Base-by-base conservation (phyloP, 2,113 vertebrate genomes). In the Tretioscincus oriximinensis region DNA sequence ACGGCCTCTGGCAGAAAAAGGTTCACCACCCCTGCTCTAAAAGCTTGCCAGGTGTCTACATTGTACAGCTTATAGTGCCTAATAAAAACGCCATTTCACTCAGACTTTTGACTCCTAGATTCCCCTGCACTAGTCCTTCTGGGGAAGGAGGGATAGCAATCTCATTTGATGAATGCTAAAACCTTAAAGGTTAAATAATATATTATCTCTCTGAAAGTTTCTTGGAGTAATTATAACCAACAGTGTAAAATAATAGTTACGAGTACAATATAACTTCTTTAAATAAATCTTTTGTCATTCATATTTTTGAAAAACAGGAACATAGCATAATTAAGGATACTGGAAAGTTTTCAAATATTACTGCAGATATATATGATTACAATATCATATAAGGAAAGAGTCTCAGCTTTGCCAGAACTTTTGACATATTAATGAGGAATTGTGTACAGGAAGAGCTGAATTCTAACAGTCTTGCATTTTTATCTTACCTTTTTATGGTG, bases 401-500 rank as follows among this genome's bases (percentile, higher is more conserved):
- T 11, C 70, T 29, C 31, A 22, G 22, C 31, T 45, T 78, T 77
- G 78, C 2, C 51, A 20, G 70, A 69, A 76, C 18, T 0, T 14
- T 20, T 18, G 7, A 20, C 28, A 10, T 14, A 26, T 60, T 75
- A 54, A 45, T 68, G 18, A n/a, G 58, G 0, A 0, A 78, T 0
- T 0, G 0, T 21, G 9, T 11, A 66, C 28, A 69, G 61, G 51
- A 68, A 67, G 4, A 2, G 41, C 2, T 54, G 31, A 21, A 9
- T 41, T 69, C 58, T 35, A 69, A 67, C 45, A 22, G 11, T 9
- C 82, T 54, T 29, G 49, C 65, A 79, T 47, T 69, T 16, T 3
- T 16, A 87, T 81, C 0, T 0, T 94, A 99, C 98, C 97, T 98
- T 96, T 88, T 94, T 96, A 29, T 91, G 92, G 84, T 99, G 97